Conservation (phyloP, 2,888 invertebrate genomes). For the Cinara cedri region DNA sequence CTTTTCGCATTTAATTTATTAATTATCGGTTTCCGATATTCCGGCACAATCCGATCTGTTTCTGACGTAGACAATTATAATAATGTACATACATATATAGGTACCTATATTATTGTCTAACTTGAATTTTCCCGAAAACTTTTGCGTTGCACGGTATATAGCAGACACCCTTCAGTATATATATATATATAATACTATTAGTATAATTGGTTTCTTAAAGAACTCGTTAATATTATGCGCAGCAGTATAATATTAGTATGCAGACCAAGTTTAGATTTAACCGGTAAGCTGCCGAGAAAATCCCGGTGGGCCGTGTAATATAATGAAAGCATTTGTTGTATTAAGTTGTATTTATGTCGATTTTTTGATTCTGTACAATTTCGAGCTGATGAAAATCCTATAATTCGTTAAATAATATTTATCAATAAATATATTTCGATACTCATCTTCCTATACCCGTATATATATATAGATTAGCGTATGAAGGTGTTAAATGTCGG, state of each 20-base stretch:
- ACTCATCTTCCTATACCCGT: too few species aligned
- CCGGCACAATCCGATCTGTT: neutral
- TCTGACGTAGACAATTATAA: conserved; percentile 28
- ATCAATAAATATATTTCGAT: too few species aligned
- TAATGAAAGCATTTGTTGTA: too few species aligned
- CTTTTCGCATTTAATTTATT: conserved; percentile 4
- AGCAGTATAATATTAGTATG: neutral
- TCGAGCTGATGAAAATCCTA: too few species aligned
- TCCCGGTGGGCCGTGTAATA: too few species aligned
- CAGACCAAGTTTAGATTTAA: too few species aligned
- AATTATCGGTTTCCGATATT: neutral
- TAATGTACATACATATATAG: neutral
- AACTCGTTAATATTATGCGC: neutral
- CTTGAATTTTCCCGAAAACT: neutral
- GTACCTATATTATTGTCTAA: neutral
- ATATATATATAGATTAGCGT: too few species aligned
- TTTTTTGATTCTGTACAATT: too few species aligned
- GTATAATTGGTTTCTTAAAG: neutral
- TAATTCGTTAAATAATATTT: too few species aligned
- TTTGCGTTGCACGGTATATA: neutral
- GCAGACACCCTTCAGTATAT: neutral
- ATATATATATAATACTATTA: neutral
- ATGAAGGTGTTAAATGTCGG: too few species aligned
- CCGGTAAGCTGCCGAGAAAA: too few species aligned
- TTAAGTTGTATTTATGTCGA: too few species aligned